These are phyloP conservation scores for Leptocoma aspasia DNA, from an alignment of 2,113 vertebrate genomes.

Conservation along the genomic window DNA sequence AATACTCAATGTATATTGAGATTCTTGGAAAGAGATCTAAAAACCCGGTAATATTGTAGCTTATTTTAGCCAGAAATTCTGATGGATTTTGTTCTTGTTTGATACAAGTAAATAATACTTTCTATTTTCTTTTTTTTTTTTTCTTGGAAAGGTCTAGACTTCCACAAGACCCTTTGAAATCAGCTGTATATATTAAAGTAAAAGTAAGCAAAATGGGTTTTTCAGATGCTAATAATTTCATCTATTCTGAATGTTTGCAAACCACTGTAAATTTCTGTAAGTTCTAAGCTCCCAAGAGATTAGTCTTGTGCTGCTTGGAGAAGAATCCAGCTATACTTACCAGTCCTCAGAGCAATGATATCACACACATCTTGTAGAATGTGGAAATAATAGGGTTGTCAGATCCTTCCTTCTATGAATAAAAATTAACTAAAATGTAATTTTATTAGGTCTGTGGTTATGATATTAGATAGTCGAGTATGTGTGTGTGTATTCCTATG, in stretches of 20 bases:
- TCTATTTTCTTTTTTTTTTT: background rate
- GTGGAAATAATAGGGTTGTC: background rate
- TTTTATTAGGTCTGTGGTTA: background rate
- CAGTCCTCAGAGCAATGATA: background rate
- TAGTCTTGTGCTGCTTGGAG: background rate
- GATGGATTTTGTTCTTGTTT: background rate
- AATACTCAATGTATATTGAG: background rate
- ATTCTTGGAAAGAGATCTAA: conserved; percentile 1
- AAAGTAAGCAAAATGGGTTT: background rate
- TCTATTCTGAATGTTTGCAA: background rate
- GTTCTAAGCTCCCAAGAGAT: background rate
- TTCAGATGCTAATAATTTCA: background rate
- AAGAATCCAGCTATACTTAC: background rate
- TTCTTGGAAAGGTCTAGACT: background rate
- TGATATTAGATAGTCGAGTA: background rate
- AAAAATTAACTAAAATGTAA: background rate
- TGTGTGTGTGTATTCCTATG: background rate
- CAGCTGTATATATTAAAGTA: background rate
- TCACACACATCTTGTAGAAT: background rate
- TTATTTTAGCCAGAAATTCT: background rate
- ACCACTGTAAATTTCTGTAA: background rate
- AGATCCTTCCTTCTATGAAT: background rate
- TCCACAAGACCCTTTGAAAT: background rate
- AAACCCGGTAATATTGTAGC: background rate
- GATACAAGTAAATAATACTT: background rate